phyloP scores from a whole-genome alignment of 2,888 invertebrate species.

The Chironomus riparius region DNA sequence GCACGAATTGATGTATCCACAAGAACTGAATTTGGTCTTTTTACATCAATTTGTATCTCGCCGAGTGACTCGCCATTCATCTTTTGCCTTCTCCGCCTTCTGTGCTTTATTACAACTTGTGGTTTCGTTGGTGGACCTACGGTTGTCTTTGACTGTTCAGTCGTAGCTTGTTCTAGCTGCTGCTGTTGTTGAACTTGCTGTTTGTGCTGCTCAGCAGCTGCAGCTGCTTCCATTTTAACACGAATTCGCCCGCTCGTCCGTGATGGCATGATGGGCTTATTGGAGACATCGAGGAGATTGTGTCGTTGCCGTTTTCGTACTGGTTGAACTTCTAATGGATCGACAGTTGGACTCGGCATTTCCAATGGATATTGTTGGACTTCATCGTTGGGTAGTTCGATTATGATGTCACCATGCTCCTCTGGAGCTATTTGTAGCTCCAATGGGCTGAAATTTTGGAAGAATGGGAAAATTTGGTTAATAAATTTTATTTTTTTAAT shows the following conservation, averaged over 20 bases:
- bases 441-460: background rate
- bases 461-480: too few species aligned
- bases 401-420: background rate
- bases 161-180: background rate
- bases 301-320: slow-evolving; percentile 11
- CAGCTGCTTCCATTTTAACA: slow-evolving; percentile 26
- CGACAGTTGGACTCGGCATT: background rate
- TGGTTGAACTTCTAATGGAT: background rate
- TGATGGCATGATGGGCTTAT: background rate
- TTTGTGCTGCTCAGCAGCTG: background rate
- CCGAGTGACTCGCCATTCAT: slow-evolving; percentile 33
- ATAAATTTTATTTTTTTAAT: too few species aligned
- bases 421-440: background rate
- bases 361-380: background rate
- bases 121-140: background rate
- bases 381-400: background rate
- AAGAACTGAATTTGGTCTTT: slow-evolving; percentile 91
- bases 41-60: slow-evolving; percentile 89
- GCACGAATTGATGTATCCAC: slow-evolving; percentile 85
- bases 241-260: slow-evolving; percentile 17
- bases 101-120: background rate
- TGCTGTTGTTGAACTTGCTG: background rate
- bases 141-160: background rate
- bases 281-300: slow-evolving; percentile 16
- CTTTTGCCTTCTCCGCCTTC: background rate